Conservation (phyloP, 2,113 vertebrate genomes). For the Scomber japonicus region DNA sequence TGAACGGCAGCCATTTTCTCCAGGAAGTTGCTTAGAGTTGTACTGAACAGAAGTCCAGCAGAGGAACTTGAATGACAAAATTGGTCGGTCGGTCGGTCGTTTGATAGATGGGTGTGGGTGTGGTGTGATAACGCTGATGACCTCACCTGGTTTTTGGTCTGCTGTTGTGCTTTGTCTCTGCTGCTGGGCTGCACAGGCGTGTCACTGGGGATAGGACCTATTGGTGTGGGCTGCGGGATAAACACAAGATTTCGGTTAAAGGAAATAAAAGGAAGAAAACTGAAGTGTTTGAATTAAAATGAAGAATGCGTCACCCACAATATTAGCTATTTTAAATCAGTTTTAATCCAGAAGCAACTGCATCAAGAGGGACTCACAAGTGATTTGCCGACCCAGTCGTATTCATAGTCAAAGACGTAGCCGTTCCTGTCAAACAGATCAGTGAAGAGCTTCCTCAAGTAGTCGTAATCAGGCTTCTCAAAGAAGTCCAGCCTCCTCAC, state of each 20-base stretch:
- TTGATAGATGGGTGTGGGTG: not conserved
- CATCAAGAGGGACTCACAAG: constrained; percentile 86
- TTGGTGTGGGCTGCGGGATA: constrained; percentile 90
- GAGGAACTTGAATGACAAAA: constrained; percentile 44
- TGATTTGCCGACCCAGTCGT: constrained; percentile 98
- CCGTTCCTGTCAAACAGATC: constrained; percentile 95
- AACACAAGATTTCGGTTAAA: not conserved
- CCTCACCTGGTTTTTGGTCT: constrained; percentile 96
- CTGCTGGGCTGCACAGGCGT: constrained; percentile 89
- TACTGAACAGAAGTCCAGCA: not conserved
- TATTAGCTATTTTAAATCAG: too few relatives aligned
- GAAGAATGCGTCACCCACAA: not conserved
- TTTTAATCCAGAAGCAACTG: too few relatives aligned
- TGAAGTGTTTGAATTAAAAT: not conserved
- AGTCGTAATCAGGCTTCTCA: constrained; percentile 97
- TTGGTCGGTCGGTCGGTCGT: not conserved
- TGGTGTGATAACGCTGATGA: not conserved
- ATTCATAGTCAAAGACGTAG: constrained; percentile 97
- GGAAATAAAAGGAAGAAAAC: not conserved
- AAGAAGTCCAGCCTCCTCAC: constrained; percentile 97
- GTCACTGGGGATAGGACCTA: constrained; percentile 94
- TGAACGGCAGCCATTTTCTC: constrained; percentile 51
- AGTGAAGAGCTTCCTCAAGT: constrained; percentile 95
- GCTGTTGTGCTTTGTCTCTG: constrained; percentile 94
- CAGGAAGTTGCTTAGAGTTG: constrained; percentile 54